phyloP scores from a whole-genome alignment of 2,113 vertebrate genomes.

The Otus sunia region DNA sequence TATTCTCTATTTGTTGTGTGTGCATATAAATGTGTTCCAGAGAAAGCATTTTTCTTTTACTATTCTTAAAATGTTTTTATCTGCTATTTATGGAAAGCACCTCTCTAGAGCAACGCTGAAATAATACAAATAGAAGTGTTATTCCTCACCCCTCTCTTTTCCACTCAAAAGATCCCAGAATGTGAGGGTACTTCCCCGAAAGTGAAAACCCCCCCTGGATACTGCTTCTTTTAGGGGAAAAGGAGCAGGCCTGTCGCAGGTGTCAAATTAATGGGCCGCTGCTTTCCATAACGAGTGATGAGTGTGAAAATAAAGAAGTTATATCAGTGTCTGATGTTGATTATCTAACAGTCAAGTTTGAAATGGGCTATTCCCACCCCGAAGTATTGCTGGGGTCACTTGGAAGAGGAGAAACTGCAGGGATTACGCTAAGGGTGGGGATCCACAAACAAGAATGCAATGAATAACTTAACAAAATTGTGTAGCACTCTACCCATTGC shows the following conservation, averaged over 20 bases:
- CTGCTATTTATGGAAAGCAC: background rate
- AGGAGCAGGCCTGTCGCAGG: background rate
- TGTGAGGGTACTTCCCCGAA: background rate
- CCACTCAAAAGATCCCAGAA: background rate
- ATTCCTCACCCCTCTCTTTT: background rate
- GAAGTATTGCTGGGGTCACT: background rate
- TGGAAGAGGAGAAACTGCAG: background rate
- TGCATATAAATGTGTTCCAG: background rate
- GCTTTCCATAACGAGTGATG: background rate
- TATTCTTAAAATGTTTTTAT: background rate
- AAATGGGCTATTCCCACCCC: background rate
- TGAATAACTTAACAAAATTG: slow-evolving; percentile 6
- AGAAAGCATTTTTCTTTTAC: background rate
- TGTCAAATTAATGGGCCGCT: background rate
- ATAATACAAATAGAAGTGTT: background rate
- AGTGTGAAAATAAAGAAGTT: background rate
- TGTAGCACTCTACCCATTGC: background rate
- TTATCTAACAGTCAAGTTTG: background rate
- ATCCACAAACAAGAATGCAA: background rate
- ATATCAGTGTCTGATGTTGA: background rate
- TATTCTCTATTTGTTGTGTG: background rate
- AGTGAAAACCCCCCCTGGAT: background rate
- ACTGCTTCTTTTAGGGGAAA: background rate
- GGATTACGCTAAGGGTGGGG: background rate
- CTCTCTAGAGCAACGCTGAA: background rate